Percentiles rank a stretch among this genome's conserved stretches.
phyloP scores from a whole-genome alignment of 2,797 vertebrate species.

The Eulemur rubriventer region DNA sequence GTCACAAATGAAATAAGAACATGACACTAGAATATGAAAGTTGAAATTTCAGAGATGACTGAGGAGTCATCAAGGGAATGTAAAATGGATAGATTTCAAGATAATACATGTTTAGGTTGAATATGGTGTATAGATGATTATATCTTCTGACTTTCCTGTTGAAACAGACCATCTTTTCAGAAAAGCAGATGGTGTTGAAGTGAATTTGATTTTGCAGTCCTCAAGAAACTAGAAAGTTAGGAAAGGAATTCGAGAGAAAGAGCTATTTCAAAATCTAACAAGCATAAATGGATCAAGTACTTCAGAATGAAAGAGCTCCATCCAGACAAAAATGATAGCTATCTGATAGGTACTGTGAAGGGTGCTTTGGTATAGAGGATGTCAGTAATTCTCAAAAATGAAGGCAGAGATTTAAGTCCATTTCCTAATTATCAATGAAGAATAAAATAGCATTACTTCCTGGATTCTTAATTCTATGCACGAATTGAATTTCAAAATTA shows the following conservation, averaged over 20 bases:
- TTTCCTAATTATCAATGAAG: neutral
- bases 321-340: neutral
- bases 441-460: neutral
- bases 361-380: neutral
- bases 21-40: neutral
- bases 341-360: neutral
- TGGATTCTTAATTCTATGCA: neutral
- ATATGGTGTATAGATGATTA: neutral
- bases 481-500: neutral
- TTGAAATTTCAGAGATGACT: slow-evolving; percentile 21
- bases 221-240: neutral
- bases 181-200: neutral
- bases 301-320: neutral
- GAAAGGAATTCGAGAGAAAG: neutral
- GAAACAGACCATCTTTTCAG: neutral
- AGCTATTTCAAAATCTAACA: neutral
- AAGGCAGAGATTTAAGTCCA: neutral
- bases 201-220: neutral
- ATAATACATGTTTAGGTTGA: neutral
- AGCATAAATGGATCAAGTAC: neutral
- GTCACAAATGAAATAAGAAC: slow-evolving; percentile 11
- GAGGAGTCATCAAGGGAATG: neutral
- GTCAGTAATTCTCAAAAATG: neutral
- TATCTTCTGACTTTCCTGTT: neutral
- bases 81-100: slow-evolving; percentile 29